These are phyloP conservation scores for Dasypus novemcinctus DNA, from an alignment of 2,113 vertebrate species.

Conservation along the genomic window DNA sequence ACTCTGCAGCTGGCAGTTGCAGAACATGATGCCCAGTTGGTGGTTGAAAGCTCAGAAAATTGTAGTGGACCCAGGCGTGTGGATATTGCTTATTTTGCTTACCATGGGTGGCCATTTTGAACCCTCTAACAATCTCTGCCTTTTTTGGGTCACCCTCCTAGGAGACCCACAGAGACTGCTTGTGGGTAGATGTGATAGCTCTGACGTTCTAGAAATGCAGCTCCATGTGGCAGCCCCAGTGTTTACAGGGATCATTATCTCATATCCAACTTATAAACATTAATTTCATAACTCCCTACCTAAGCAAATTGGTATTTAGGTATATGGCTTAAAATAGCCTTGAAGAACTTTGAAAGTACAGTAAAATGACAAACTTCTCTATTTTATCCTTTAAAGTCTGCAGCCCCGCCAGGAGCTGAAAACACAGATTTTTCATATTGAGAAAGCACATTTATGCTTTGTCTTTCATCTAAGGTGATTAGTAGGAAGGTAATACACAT, in stretches of 20 bases:
- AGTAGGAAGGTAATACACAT: neutral
- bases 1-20: neutral
- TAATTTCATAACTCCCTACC: neutral
- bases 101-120: neutral
- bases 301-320: neutral
- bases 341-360: neutral
- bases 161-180: neutral
- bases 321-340: neutral
- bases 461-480: neutral
- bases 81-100: neutral
- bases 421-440: neutral
- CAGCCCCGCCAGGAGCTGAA: neutral
- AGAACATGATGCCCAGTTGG: neutral
- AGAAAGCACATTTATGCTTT: neutral
- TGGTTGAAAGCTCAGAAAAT: neutral
- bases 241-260: neutral
- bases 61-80: fast-evolving
- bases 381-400: neutral
- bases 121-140: neutral
- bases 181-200: neutral
- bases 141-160: neutral
- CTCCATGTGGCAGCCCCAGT: neutral
- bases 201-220: neutral
- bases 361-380: neutral
- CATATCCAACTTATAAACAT: neutral